Conservation (phyloP, 2,797 vertebrate genomes). For the Prunella strophiata region DNA sequence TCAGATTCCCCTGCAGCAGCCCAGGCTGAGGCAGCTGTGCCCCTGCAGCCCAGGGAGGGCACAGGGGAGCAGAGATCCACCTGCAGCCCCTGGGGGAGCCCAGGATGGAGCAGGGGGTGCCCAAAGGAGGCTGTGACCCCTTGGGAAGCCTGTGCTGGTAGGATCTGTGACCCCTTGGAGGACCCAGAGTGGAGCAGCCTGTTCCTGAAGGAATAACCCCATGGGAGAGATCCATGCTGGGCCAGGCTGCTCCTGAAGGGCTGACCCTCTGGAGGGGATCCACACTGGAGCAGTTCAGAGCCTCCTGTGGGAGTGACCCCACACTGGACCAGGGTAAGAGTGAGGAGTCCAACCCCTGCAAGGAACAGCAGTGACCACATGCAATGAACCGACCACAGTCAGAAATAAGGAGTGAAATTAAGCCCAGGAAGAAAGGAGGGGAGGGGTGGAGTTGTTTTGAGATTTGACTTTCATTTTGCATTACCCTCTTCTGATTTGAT, state of each 20-base stretch:
- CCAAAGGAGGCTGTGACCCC: rapidly evolving
- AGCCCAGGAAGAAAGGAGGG: not conserved
- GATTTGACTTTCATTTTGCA: not conserved
- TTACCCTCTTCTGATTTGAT: not conserved
- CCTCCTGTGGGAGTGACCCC: no score
- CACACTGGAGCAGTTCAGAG: rapidly evolving
- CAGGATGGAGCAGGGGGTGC: not conserved
- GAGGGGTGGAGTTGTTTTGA: not conserved
- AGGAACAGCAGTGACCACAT: rapidly evolving
- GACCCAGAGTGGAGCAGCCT: rapidly evolving
- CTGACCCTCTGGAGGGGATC: rapidly evolving
- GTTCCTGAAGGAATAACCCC: no score
- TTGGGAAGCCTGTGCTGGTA: rapidly evolving
- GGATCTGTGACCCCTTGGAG: rapidly evolving
- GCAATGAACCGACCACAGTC: rapidly evolving
- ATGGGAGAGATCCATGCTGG: rapidly evolving
- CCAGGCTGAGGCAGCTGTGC: not conserved
- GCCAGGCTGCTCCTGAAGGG: not conserved
- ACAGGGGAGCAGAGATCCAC: not conserved
- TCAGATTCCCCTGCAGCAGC: not conserved
- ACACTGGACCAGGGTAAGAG: not conserved
- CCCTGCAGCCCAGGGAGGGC: not conserved
- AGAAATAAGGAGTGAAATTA: not conserved
- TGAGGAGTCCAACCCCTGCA: not conserved
- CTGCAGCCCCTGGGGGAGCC: not conserved